Base-by-base conservation (phyloP, 1,140 invertebrate genomes). In the Paramacrobiotus metropolitanus region DNA sequence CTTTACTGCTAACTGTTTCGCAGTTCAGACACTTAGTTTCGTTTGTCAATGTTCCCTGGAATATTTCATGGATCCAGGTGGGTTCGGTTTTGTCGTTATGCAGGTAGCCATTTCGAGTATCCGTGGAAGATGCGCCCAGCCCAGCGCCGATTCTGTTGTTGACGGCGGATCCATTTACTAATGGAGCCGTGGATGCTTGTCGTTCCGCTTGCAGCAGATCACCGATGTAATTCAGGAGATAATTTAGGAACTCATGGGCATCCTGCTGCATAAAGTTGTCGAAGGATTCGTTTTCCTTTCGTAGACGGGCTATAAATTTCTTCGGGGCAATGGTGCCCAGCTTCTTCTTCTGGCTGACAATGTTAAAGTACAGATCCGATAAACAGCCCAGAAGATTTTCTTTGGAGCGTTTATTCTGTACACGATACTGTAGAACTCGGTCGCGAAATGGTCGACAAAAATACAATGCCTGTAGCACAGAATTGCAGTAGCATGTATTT, bases 261-360 rank as follows among this genome's bases (percentile, higher is more conserved):
- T 99, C 94, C 78, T 99, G 94, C 74, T 99, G 93, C 85, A 96
- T 91, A 71, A 95, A 97, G 74, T 99, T 98, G 75, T 98, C 93
- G 80, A 99, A 98, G 69, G 93, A 83, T 76, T 95, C 92, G 82
- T 98, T 98, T 77, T 99, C 94, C 79, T 98, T 97, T 68, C 93
- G 81, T 68, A 99, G 74, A 68, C 92, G 80, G 66, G 92, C 89
- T 68, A 99, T 97, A 75, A 99, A 99, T 73, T 98, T 95, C 76
- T 99, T 99, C 65, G 95, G 95, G 60, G 94, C 92, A 72, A 98
- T 93, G 44, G 91, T 95, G 44, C 95, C 95, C 64, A 96, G 92
- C 81, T 96, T 95, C 73, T 95, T 95, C 78, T 99, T 99, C 70
- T 98, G 94, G 2, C 90, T 97, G 1, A 93, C 90, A 72, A 99